A percentile compares a stretch with the other conserved stretches of the same genome.
Conservation (phyloP, 2,888 invertebrate species). For the Fragum sueziense region DNA sequence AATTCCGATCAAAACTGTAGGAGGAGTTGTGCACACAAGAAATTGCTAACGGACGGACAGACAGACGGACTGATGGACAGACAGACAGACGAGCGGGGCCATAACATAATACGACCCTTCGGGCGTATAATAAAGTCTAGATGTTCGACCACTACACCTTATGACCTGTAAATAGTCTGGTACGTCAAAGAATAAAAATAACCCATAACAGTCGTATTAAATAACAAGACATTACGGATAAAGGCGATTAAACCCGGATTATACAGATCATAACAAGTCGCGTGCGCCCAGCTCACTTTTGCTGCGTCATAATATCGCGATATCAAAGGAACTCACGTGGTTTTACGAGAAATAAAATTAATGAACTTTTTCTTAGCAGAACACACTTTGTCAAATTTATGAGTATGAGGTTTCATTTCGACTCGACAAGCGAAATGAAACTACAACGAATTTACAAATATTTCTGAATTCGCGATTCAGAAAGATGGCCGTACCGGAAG, state of each 20-base stretch:
- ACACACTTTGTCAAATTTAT: background rate
- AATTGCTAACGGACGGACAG: too few relatives aligned
- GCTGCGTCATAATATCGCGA: slow-evolving; percentile 9
- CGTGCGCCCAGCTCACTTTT: background rate
- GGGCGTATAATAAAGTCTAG: too few relatives aligned
- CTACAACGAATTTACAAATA: too few relatives aligned
- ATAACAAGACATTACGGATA: slow-evolving; percentile 3
- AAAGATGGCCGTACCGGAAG: too few relatives aligned
- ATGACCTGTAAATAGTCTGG: background rate
- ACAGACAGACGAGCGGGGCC: too few relatives aligned
- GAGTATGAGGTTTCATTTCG: background rate
- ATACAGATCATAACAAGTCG: background rate
- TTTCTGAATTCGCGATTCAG: too few relatives aligned
- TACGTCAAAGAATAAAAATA: slow-evolving; percentile 18
- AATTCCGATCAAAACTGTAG: too few relatives aligned
- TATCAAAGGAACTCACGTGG: slow-evolving; percentile 5
- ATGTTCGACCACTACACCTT: too few relatives aligned
- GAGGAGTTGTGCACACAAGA: too few relatives aligned
- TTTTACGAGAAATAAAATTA: slow-evolving; percentile 17
- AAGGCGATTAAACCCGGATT: background rate
- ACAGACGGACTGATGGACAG: too few relatives aligned
- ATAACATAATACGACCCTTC: too few relatives aligned
- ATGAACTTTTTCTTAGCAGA: background rate
- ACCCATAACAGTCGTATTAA: slow-evolving; percentile 12
- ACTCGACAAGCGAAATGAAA: too few relatives aligned